A percentile compares a stretch with the other conserved stretches of the same genome.
Evolutionary conservation across 2,888 invertebrate genomes (phyloP).

Genomic region (Drosophila quinaria): DNA sequence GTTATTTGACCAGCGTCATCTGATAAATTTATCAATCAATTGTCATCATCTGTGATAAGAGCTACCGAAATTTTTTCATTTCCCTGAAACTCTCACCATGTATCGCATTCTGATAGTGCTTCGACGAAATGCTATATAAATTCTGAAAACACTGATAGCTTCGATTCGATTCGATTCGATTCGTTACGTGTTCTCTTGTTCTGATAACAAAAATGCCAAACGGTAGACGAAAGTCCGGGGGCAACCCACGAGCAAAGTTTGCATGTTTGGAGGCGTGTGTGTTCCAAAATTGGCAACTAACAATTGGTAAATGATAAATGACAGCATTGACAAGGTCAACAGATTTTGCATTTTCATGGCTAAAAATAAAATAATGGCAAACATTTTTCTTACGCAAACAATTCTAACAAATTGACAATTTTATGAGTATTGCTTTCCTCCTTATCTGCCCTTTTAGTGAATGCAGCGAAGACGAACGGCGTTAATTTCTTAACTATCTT

Average conservation of each 20-base stretch:
- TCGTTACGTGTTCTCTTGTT: slow-evolving; percentile 28
- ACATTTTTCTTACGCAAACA: slow-evolving; percentile 2
- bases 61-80: slow-evolving; percentile 42
- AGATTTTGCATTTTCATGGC: slow-evolving; percentile 28
- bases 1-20: slow-evolving; percentile 16
- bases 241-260: not conserved
- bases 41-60: slow-evolving; percentile 43
- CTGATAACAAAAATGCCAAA: slow-evolving; percentile 24
- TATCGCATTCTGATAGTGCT: slow-evolving; percentile 38
- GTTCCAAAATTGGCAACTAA: not conserved
- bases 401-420: slow-evolving; percentile 43
- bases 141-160: slow-evolving; percentile 52
- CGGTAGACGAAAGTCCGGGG: slow-evolving; percentile 3
- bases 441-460: slow-evolving; percentile 3
- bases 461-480: slow-evolving; percentile 61
- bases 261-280: not conserved
- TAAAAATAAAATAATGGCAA: slow-evolving; percentile 1
- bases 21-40: slow-evolving; percentile 16
- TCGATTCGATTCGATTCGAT: not conserved
- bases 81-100: slow-evolving; percentile 44
- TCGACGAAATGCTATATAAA: slow-evolving; percentile 28
- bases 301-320: not conserved
- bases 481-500: slow-evolving; percentile 68
- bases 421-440: not conserved
- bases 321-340: slow-evolving; percentile 33